These are phyloP conservation scores for Ammospiza maritima DNA, from an alignment of 2,797 vertebrate genomes.

Conservation along the genomic window DNA sequence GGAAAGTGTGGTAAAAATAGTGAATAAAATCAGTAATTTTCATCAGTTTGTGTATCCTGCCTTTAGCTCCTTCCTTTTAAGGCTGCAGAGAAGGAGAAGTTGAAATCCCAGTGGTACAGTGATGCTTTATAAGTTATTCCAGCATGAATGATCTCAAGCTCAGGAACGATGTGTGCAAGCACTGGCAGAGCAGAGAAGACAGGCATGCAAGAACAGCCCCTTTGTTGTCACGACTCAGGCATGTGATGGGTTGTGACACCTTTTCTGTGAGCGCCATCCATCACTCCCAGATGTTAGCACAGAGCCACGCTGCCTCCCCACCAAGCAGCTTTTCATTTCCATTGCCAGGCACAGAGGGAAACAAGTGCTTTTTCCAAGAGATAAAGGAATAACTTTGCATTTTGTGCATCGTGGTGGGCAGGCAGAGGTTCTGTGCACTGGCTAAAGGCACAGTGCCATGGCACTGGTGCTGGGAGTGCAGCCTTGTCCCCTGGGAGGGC, in stretches of 20 bases:
- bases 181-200: conserved; percentile 9
- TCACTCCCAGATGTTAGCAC: neutral
- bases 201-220: neutral
- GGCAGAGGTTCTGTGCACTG: neutral
- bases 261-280: neutral
- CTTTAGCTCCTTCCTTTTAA: conserved; percentile 57
- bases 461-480: neutral
- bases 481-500: neutral
- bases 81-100: neutral
- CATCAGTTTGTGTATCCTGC: conserved; percentile 38
- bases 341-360: neutral
- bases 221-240: neutral
- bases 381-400: neutral
- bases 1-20: conserved; percentile 28
- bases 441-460: neutral
- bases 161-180: neutral
- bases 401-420: rapidly evolving
- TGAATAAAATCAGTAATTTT: conserved; percentile 43
- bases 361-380: neutral
- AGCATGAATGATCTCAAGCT: conserved; percentile 24
- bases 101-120: neutral
- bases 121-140: conserved; percentile 34
- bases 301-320: neutral
- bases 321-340: neutral
- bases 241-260: neutral